phyloP scores from a whole-genome alignment of 2,797 vertebrate genomes.

The Lagocephalus sceleratus region DNA sequence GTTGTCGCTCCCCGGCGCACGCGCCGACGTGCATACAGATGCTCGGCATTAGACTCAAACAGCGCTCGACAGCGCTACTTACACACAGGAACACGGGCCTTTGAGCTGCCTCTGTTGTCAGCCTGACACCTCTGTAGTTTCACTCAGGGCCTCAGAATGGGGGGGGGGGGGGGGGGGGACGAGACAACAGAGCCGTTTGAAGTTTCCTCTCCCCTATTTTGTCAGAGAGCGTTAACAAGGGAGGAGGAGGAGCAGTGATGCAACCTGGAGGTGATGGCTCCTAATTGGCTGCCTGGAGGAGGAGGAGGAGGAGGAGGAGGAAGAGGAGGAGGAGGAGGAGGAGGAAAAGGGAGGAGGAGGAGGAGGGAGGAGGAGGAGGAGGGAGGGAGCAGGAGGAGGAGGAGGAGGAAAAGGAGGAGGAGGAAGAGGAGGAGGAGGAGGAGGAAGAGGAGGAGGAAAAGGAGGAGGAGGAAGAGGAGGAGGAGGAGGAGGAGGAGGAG shows the following conservation, averaged over 20 bases:
- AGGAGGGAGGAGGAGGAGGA: no score
- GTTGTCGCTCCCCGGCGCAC: background rate
- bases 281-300: conserved; percentile 58
- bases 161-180: conserved; percentile 29
- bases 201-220: conserved; percentile 58
- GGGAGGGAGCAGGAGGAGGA: no score
- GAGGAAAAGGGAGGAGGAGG: no score
- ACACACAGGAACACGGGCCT: conserved; percentile 21
- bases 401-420: no score
- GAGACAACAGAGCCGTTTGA: conserved; percentile 63
- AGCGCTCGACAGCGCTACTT: conserved; percentile 6
- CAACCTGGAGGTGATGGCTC: conserved; percentile 49
- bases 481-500: no score
- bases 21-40: background rate
- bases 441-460: no score
- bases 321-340: no score
- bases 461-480: no score
- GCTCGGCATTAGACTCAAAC: conserved; percentile 4
- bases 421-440: no score
- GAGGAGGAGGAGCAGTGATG: conserved; percentile 46
- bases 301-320: conserved; percentile 18
- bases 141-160: conserved; percentile 48
- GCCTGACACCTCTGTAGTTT: conserved; percentile 57
- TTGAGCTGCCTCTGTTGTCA: conserved; percentile 54
- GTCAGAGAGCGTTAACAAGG: conserved; percentile 58